A percentile compares a stretch with the other conserved stretches of the same genome.
These are phyloP conservation scores for Paralichthys olivaceus DNA, from an alignment of 2,113 vertebrate genomes.

Conservation along the genomic window DNA sequence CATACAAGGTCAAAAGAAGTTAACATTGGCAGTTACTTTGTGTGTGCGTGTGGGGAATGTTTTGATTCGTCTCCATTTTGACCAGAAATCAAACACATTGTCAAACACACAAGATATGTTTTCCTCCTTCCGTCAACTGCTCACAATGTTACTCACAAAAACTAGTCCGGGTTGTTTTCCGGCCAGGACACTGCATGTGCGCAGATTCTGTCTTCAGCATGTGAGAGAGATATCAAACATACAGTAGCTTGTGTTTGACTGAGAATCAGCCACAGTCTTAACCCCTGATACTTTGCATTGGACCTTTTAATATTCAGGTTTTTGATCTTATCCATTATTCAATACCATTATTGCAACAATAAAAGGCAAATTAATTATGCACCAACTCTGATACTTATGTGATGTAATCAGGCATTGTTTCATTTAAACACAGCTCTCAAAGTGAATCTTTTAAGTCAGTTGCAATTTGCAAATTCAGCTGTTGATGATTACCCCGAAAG, in stretches of 20 bases:
- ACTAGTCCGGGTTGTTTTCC: background rate
- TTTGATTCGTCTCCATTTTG: background rate
- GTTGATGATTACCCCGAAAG: background rate
- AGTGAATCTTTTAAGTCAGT: background rate
- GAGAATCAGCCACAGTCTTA: background rate
- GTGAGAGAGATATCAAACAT: background rate
- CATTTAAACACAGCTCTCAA: conserved; percentile 4
- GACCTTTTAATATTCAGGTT: background rate
- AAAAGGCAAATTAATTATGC: background rate
- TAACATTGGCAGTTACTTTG: too few relatives aligned
- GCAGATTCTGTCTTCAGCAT: background rate
- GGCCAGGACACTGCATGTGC: background rate
- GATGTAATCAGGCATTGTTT: conserved; percentile 11
- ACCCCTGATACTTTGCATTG: background rate
- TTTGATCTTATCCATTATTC: conserved; percentile 1
- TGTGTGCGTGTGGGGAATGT: background rate
- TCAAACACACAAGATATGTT: background rate
- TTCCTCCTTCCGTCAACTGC: background rate
- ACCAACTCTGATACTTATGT: background rate
- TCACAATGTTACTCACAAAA: background rate
- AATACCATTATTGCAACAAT: background rate
- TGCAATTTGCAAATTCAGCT: background rate
- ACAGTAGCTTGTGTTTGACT: background rate
- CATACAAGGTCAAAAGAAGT: background rate
- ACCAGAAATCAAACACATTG: background rate